These are phyloP conservation scores for Poecilobothrus nobilitatus DNA, from an alignment of 2,888 invertebrate species.

Conservation along the genomic window DNA sequence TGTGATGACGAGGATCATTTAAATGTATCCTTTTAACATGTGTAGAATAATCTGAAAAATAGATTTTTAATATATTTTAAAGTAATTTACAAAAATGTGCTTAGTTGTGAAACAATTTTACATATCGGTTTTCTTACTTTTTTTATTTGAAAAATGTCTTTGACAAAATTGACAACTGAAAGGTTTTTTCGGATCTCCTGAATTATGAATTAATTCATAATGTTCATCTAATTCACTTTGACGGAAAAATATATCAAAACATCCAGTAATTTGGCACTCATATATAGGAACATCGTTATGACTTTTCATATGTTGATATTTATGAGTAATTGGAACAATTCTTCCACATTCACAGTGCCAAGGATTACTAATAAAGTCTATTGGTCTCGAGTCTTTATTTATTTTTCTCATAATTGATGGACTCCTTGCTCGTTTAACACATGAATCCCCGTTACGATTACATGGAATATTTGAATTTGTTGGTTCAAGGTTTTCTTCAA, in stretches of 20 bases:
- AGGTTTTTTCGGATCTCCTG: not conserved
- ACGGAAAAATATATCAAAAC: not conserved
- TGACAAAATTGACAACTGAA: not conserved
- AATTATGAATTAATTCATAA: not conserved
- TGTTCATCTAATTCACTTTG: conserved; percentile 3
- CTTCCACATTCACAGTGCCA: conserved; percentile 3
- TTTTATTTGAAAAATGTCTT: not conserved
- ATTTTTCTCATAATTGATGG: not conserved
- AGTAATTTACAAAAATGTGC: no score
- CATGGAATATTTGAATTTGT: not conserved
- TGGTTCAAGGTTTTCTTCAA: not conserved
- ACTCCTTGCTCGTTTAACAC: not conserved
- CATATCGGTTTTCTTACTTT: no score
- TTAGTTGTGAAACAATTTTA: not conserved
- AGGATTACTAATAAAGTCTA: not conserved
- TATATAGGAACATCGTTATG: not conserved
- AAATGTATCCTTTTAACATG: not conserved
- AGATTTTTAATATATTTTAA: no score
- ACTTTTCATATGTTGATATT: conserved; percentile 6
- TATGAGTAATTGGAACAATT: not conserved
- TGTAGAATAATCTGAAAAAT: not conserved
- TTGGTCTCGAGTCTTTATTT: not conserved
- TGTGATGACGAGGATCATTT: conserved; percentile 1
- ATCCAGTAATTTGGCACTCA: not conserved
- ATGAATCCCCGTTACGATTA: not conserved